These are phyloP conservation scores for Samia ricini DNA, from an alignment of 1,140 invertebrate genomes.

Conservation along the genomic window DNA sequence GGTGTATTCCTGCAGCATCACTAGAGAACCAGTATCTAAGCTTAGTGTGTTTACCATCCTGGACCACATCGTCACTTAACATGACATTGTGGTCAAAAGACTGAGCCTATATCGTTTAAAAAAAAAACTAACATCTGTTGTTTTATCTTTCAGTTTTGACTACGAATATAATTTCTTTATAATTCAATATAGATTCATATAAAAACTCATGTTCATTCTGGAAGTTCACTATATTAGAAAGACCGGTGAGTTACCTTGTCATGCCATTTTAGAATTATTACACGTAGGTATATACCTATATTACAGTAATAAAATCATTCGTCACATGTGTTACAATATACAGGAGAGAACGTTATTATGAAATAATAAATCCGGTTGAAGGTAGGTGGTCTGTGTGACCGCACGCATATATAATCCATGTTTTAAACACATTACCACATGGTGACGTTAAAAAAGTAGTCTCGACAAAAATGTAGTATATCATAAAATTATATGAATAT, in stretches of 20 bases:
- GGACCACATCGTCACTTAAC: too few relatives aligned
- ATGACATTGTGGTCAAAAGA: too few relatives aligned
- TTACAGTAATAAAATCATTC: background rate
- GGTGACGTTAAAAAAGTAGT: background rate
- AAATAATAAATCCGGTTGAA: background rate
- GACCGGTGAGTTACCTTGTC: background rate
- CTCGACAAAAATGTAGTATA: too few relatives aligned
- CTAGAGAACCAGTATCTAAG: too few relatives aligned
- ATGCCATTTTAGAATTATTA: background rate
- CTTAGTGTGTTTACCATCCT: too few relatives aligned
- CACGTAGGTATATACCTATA: too few relatives aligned
- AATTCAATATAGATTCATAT: background rate
- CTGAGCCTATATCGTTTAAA: too few relatives aligned
- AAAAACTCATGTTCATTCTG: background rate
- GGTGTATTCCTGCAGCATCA: too few relatives aligned
- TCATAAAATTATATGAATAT: too few relatives aligned
- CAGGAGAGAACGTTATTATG: background rate
- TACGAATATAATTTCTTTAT: too few relatives aligned
- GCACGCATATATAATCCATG: background rate
- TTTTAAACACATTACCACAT: background rate
- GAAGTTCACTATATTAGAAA: background rate
- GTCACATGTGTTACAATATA: background rate
- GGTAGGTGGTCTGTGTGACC: background rate
- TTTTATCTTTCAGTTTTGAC: too few relatives aligned
- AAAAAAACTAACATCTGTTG: too few relatives aligned